Percentiles rank a stretch among this genome's conserved stretches.
These are phyloP conservation scores for Cosmorhoe ocellata DNA, from an alignment of 2,888 invertebrate genomes.

Conservation along the genomic window DNA sequence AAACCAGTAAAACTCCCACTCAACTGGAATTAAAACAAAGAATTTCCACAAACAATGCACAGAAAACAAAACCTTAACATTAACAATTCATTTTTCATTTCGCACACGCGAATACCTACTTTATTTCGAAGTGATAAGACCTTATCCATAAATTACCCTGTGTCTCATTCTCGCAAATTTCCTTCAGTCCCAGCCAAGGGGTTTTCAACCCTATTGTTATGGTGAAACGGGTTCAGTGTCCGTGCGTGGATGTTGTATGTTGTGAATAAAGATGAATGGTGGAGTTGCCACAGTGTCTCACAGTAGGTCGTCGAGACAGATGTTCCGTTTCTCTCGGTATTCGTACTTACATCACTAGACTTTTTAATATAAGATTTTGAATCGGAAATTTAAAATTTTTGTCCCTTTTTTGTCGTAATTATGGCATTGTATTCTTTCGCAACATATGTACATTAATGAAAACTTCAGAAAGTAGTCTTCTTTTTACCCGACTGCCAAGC, in stretches of 20 bases:
- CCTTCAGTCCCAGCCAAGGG: neutral
- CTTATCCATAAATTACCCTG: slow-evolving; percentile 62
- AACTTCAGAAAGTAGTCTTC: no score
- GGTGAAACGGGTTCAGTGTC: slow-evolving; percentile 12
- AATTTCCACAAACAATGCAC: slow-evolving; percentile 34
- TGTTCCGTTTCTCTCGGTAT: slow-evolving; percentile 60
- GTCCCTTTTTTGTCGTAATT: neutral
- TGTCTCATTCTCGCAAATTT: slow-evolving; percentile 40
- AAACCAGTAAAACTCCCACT: slow-evolving; percentile 3
- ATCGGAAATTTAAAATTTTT: slow-evolving; percentile 14
- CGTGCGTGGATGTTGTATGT: slow-evolving; percentile 31
- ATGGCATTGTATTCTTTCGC: no score
- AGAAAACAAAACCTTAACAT: slow-evolving; percentile 48
- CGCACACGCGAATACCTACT: slow-evolving; percentile 51
- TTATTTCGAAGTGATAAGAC: slow-evolving; percentile 52
- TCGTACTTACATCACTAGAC: slow-evolving; percentile 48
- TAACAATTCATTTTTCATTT: slow-evolving; percentile 56
- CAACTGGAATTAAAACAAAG: slow-evolving; percentile 12
- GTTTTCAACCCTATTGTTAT: slow-evolving; percentile 29
- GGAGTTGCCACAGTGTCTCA: slow-evolving; percentile 50
- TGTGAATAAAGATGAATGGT: slow-evolving; percentile 76
- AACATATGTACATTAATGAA: no score
- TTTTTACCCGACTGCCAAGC: no score
- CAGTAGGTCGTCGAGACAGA: slow-evolving; percentile 76
- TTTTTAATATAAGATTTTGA: slow-evolving; percentile 70